Evolutionary conservation across 1,140 invertebrate genomes (phyloP).

Genomic region (Sipha flava): DNA sequence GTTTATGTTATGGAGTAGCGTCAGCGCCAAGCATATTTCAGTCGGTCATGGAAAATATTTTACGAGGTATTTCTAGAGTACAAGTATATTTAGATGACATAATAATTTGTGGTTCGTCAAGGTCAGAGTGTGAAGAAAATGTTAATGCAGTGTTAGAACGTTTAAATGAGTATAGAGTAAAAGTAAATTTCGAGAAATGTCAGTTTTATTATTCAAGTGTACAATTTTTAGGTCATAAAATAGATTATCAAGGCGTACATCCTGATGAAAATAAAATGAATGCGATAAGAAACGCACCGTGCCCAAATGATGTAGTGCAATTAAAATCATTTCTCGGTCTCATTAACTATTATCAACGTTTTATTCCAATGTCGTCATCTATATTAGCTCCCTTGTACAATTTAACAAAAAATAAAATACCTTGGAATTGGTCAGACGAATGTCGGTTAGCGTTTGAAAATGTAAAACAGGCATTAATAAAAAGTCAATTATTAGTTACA

Average conservation of each 20-base stretch:
- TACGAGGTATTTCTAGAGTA: not conserved
- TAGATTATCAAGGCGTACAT: not conserved
- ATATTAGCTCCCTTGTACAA: slow-evolving; percentile 33
- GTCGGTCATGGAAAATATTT: slow-evolving; percentile 13
- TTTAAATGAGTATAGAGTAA: not conserved
- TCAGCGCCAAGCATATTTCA: slow-evolving; percentile 15
- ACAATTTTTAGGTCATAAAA: not conserved
- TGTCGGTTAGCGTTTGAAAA: slow-evolving; percentile 38
- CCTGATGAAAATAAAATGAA: slow-evolving; percentile 39
- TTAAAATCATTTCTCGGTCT: slow-evolving; percentile 41
- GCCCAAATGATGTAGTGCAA: slow-evolving; percentile 41
- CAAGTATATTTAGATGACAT: slow-evolving; percentile 27
- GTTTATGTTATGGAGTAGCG: not conserved
- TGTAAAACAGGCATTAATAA: slow-evolving; percentile 38
- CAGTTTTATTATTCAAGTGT: not conserved
- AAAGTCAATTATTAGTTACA: slow-evolving; percentile 36
- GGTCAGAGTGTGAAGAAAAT: not conserved
- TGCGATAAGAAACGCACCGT: slow-evolving; percentile 39
- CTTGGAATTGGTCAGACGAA: slow-evolving; percentile 33
- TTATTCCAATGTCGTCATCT: slow-evolving; percentile 40
- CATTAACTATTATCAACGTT: slow-evolving; percentile 41
- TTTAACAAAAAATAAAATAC: slow-evolving; percentile 34
- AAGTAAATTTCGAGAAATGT: slow-evolving; percentile 20
- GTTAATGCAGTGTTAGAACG: not conserved
- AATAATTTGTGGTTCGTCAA: not conserved